Conservation (phyloP, 1,140 invertebrate species). For the Sarcophaga peregrina region DNA sequence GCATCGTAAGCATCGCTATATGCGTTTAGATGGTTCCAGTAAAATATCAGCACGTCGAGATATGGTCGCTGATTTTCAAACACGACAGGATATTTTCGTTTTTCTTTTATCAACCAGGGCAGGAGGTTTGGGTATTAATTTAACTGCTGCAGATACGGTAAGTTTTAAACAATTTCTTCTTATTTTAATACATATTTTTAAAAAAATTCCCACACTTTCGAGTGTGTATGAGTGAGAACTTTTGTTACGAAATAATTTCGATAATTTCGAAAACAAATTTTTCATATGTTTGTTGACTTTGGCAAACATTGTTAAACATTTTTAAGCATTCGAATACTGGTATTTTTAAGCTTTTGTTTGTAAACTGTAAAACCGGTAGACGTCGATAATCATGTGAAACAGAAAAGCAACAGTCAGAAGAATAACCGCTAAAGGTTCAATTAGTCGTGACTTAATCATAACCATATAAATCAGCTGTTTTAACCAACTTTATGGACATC, state of each 20-base stretch:
- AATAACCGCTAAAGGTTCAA: too few species aligned
- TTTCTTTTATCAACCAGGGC: conserved; percentile 96
- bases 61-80: conserved; percentile 94
- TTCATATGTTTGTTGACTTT: neutral
- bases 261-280: neutral
- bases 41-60: conserved; percentile 92
- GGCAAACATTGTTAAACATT: conserved; percentile 5
- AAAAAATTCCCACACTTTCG: neutral
- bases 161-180: conserved; percentile 64
- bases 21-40: conserved; percentile 90
- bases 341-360: neutral
- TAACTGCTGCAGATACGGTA: conserved; percentile 98
- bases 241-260: neutral
- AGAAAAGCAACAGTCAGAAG: neutral
- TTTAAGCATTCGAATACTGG: neutral
- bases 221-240: neutral
- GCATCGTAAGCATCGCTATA: conserved; percentile 91
- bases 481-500: too few species aligned
- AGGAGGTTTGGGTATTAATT: conserved; percentile 96
- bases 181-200: neutral
- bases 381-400: neutral
- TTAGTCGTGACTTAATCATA: too few species aligned
- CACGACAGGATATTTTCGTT: conserved; percentile 91
- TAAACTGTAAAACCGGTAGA: neutral
- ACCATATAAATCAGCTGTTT: too few species aligned